Conservation (phyloP, 2,113 vertebrate species). For the Erythrocercus mccallii region DNA sequence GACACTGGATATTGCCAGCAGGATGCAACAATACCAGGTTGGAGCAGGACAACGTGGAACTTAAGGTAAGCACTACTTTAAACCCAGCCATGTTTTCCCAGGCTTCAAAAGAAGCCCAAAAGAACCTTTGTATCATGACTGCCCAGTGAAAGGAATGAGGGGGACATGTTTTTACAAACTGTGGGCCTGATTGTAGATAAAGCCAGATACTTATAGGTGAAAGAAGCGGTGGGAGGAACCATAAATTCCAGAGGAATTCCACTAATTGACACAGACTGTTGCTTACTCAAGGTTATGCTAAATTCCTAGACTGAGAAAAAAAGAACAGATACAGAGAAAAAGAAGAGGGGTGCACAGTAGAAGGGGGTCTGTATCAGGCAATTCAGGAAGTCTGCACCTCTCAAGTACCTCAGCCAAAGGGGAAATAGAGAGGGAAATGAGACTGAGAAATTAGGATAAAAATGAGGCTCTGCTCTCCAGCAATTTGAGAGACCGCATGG, state of each 20-base stretch:
- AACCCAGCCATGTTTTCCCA: neutral
- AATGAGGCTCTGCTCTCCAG: neutral
- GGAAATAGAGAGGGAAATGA: neutral
- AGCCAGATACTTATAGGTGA: neutral
- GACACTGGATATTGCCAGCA: neutral
- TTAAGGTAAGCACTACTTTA: neutral
- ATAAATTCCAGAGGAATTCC: neutral
- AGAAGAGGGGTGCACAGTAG: neutral
- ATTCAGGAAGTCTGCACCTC: neutral
- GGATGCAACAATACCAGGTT: neutral
- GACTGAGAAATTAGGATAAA: neutral
- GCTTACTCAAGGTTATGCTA: neutral
- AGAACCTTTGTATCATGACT: neutral
- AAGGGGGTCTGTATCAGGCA: neutral
- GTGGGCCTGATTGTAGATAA: neutral
- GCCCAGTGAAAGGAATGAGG: neutral
- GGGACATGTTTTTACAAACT: neutral
- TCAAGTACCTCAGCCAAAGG: neutral
- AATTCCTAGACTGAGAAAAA: neutral
- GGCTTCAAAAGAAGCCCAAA: neutral
- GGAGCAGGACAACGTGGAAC: neutral
- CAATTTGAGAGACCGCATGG: neutral
- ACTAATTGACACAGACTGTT: neutral
- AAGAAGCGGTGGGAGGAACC: neutral
- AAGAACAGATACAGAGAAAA: neutral